Conservation (phyloP, 2,888 invertebrate species). For the Amphipoea lucens region DNA sequence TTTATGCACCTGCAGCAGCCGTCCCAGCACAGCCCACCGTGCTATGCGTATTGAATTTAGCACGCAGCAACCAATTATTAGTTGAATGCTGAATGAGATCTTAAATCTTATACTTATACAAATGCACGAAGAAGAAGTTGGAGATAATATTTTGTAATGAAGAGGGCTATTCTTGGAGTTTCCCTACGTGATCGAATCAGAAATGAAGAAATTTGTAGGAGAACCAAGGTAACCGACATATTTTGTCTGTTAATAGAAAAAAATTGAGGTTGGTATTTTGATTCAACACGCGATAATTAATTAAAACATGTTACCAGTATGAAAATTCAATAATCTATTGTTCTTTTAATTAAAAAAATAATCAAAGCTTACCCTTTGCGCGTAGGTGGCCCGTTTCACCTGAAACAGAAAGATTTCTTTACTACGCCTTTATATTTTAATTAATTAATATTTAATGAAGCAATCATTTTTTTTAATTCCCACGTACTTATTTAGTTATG, state of each 20-base stretch:
- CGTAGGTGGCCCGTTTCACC: conserved; percentile 43
- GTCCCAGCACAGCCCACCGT: too few relatives aligned
- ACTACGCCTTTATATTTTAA: conserved; percentile 31
- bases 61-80: not conserved
- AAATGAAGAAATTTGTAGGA: too few relatives aligned
- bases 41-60: not conserved
- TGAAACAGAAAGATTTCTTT: conserved; percentile 34
- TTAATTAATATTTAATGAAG: too few relatives aligned
- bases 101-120: not conserved
- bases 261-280: not conserved
- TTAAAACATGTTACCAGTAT: not conserved
- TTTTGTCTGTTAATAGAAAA: too few relatives aligned
- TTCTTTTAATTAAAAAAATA: not conserved
- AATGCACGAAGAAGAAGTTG: not conserved
- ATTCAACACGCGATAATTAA: not conserved
- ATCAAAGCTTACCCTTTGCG: conserved; percentile 37
- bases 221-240: too few relatives aligned
- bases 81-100: not conserved
- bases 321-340: not conserved
- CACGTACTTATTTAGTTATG: too few relatives aligned
- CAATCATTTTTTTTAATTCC: too few relatives aligned
- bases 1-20: too few relatives aligned
- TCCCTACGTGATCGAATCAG: not conserved
- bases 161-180: not conserved
- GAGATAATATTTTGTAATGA: not conserved